Base-by-base conservation (phyloP, 2,888 invertebrate species). In the Liposcelis brunnea region DNA sequence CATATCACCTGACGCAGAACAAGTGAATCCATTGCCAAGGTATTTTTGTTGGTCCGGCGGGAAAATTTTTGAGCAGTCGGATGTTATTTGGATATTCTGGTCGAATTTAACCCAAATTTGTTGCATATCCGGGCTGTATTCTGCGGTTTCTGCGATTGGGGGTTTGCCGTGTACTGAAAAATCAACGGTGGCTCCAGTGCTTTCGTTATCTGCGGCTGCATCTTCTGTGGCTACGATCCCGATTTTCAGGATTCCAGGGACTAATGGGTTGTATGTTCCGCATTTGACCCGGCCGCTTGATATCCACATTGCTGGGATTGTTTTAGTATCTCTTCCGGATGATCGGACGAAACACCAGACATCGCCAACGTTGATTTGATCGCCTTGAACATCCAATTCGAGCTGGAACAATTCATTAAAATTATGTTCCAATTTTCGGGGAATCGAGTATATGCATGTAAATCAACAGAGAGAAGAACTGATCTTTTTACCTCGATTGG, bases 181-280 rank as follows among this genome's bases (percentile, higher is more conserved):
- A 16, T 40, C 16, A n/a, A 18, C 40, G 4, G 21, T n/a, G 10
- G 12, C 7, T 14, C 40, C 40, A 6, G 16, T 18, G 40, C 40
- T 40, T 14, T 36, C 34, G 11, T 33, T 43, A 33, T 49, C 49
- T 26, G 47, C 31, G 1, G 50, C 51, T 8, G 51, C 50, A 16
- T 49, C 48, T 43, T 48, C 49, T 15, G 51, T 48, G 32, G 47
- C 49, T 8, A 48, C 49, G 3, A 48, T 49, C 15, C 52, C 50
- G 11, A 52, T 43, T 42, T 47, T 42, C 14, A 48, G 16, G 34
- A 31, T 16, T 15, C 45, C 45, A 4, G 51, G 49, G 19, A 43
- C 42, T 38, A 36, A 31, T 10, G 45, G 45, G 8, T 40, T 45
- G 43, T 43, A 49, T 16, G 45, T 31, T 11, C 40, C 42, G 33